Evolutionary conservation across 2,113 vertebrate species (phyloP), one percentile per base, ranked within the genome.

Genomic region (Misgurnus anguillicaudatus): DNA sequence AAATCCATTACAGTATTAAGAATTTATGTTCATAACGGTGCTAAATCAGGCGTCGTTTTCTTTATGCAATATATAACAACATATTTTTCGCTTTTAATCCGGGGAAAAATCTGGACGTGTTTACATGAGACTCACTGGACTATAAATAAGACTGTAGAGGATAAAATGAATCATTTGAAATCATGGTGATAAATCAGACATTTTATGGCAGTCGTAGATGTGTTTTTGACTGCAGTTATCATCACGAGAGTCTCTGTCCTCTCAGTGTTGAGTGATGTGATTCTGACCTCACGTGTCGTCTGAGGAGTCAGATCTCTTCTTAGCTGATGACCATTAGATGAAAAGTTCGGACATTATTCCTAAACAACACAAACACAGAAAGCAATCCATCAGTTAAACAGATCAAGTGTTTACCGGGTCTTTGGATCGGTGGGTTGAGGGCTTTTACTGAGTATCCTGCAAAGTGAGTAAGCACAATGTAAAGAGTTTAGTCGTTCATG

Each of bases 141-240:
- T 94, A 93, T 93, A 96, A 96, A 98, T 94, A 94, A 94, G 24
- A 93, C 89, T 80, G 82, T 85, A 87, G 89, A 87, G 88, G 91
- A 78, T 89, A 92, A 93, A 90, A 90, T 80, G 85, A 87, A 78
- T 74, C 70, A 88, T 85, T 89, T 83, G 88, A 24, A 53, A 51
- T 53, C 67, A 89, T 89, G 16, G 71, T 68, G 64, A 88, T 88
- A 89, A 88, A 74, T 86, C 86, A 91, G 87, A 83, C 66, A 80
- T 80, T 80, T 88, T 89, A 92, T 92, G 90, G 91, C 90, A 90
- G 89, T 89, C 83, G 82, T 87, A 89, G 78, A 86, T 82, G 83
- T 73, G 73, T 17, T 67, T 77, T 45, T 84, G 90, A 92, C 94
- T 92, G 48, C 48, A 16, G 5, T 51, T 14, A 5, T 16, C 48